Conservation (phyloP, 2,797 vertebrate species). For the Poeciliopsis presidionis region DNA sequence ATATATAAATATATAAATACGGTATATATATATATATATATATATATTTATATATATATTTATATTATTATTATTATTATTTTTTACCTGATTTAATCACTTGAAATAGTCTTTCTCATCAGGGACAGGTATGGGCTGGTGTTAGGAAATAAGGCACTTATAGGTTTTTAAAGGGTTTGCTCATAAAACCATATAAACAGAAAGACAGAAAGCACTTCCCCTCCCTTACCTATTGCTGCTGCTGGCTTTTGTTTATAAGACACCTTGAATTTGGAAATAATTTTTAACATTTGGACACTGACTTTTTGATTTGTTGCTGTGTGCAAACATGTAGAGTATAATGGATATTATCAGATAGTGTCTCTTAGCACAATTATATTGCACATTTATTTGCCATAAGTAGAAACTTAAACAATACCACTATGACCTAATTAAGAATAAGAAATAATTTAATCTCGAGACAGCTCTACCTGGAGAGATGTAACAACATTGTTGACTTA, state of each 20-base stretch:
- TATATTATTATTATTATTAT: too few species aligned
- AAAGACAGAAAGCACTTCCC: not conserved
- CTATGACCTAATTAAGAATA: slow-evolving; percentile 66
- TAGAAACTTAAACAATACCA: slow-evolving; percentile 67
- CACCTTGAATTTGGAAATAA: not conserved
- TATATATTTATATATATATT: too few species aligned
- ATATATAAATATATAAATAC: too few species aligned
- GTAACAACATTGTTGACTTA: slow-evolving; percentile 16
- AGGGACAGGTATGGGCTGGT: not conserved
- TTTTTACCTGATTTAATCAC: not conserved
- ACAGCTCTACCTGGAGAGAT: slow-evolving; percentile 24
- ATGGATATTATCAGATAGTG: slow-evolving; percentile 25
- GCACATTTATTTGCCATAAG: slow-evolving; percentile 42
- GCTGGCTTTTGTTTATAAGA: not conserved
- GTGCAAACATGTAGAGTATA: not conserved
- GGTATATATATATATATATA: too few species aligned
- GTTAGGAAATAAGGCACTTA: not conserved
- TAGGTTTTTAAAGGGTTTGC: not conserved
- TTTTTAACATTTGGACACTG: not conserved
- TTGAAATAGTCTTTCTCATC: not conserved
- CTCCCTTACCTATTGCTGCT: not conserved
- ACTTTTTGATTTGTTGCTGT: not conserved
- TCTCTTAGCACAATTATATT: slow-evolving; percentile 30
- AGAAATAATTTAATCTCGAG: slow-evolving; percentile 64
- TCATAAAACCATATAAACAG: not conserved